Evolutionary conservation across 2,888 invertebrate species (phyloP), one percentile per base, ranked within the genome.

Genomic region (Hemicrepidius hirtus): DNA sequence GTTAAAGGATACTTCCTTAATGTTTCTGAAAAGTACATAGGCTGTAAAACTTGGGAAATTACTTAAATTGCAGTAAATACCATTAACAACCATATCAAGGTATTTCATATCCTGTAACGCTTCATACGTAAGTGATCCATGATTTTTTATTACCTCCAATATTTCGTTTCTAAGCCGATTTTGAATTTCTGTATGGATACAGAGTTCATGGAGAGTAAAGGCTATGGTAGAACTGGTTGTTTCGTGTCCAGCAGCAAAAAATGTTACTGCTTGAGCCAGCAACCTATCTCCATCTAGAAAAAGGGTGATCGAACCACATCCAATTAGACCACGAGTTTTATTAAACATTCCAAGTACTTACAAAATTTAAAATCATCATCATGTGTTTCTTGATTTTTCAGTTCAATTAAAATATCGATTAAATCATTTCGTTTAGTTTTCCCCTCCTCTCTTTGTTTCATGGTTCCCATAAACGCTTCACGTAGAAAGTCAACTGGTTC

Each of bases 241-340:
- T 78, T 89, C 89, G 75, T 87, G 88, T 0, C 89, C 89, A 21
- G 89, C 90, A 0, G 87, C 73, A 75, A 88, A 89, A 77, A 90
- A 89, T 0, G 88, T 85, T 0, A 88, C 80, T 0, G 87, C 84
- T 71, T 89, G 88, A 0, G 88, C 83, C 0, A 84, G 78, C 73
- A 88, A 80, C 64, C 80, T 79, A 0, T 84, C 79, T 1, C 82
- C 82, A 60, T 86, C 82, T 83, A 73, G 35, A 82, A 81, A 35
- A 7, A 10, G 13, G n/a, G n/a, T n/a, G n/a, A n/a, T n/a, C n/a
- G n/a, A n/a, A n/a, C n/a, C n/a, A n/a, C n/a, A n/a, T n/a, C n/a
- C n/a, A n/a, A n/a, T n/a, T n/a, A n/a, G n/a, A n/a, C n/a, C n/a
- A n/a, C n/a, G n/a, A n/a, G n/a, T n/a, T n/a, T n/a, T n/a, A n/a